phyloP scores from a whole-genome alignment of 2,888 invertebrate species.

The Nomada lathburiana region DNA sequence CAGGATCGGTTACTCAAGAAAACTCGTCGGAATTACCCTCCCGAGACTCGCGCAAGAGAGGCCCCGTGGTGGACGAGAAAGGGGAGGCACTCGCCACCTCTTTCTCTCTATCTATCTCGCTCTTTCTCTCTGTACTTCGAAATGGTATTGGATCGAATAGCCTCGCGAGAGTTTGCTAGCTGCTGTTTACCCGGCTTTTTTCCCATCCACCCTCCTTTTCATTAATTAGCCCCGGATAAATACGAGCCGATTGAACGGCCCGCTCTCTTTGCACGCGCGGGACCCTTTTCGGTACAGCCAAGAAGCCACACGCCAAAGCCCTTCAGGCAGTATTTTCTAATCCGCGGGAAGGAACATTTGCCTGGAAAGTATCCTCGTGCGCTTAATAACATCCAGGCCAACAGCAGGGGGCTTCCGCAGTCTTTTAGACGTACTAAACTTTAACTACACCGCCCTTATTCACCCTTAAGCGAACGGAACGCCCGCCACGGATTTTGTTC shows the following conservation, averaged over 20 bases:
- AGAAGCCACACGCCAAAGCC: conserved; percentile 29
- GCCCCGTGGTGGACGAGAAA: background rate
- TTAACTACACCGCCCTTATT: background rate
- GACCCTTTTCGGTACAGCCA: conserved; percentile 3
- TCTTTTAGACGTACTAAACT: background rate
- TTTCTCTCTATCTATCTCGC: too few species aligned
- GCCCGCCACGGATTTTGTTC: conserved; percentile 8
- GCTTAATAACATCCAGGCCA: conserved; percentile 14
- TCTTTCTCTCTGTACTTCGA: background rate
- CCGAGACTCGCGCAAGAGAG: conserved; percentile 11
- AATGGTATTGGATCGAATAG: conserved; percentile 47
- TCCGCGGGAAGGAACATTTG: conserved; percentile 26
- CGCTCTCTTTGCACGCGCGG: conserved; percentile 9
- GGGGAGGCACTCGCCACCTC: background rate
- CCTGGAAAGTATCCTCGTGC: conserved; percentile 21
- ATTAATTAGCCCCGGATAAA: conserved; percentile 47
- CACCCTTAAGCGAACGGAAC: background rate
- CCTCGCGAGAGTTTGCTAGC: conserved; percentile 44
- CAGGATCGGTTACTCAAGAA: conserved; percentile 20
- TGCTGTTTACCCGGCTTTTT: conserved; percentile 48
- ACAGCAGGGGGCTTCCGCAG: background rate
- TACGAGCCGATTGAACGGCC: conserved; percentile 30
- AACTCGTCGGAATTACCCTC: conserved; percentile 34
- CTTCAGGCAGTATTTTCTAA: conserved; percentile 26
- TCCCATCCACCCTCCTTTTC: conserved; percentile 47